Evolutionary conservation across 2,888 invertebrate genomes (phyloP).

Genomic region (Lycaena phlaeas): DNA sequence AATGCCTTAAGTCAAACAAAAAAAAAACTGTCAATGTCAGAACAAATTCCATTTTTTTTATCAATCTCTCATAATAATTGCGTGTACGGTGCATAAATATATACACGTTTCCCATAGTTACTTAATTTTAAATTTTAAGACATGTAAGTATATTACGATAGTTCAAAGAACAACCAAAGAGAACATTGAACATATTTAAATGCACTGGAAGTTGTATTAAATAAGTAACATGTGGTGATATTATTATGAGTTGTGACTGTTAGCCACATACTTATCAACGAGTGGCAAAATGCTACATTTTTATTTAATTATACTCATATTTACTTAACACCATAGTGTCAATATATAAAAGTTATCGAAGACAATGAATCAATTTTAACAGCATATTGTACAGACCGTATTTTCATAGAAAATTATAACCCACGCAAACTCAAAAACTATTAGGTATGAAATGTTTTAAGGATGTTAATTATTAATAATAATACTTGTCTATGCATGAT

Average conservation of each 20-base stretch:
- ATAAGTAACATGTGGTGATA: constrained; percentile 3
- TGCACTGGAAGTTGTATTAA: background rate
- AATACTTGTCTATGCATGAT: no score
- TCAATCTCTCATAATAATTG: background rate
- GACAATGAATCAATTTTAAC: background rate
- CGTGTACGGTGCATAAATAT: background rate
- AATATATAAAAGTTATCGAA: background rate
- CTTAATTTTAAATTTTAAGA: background rate
- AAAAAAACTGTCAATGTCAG: background rate
- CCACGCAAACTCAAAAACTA: no score
- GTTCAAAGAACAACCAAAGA: background rate
- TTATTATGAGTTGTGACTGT: background rate
- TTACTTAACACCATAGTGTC: background rate
- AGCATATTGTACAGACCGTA: no score
- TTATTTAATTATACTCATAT: background rate
- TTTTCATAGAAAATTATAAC: background rate
- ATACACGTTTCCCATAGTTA: background rate
- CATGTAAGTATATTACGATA: background rate
- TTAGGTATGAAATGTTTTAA: no score
- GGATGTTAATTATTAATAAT: no score
- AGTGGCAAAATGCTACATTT: background rate
- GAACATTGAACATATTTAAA: background rate
- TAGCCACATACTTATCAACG: background rate
- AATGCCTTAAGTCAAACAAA: no score
- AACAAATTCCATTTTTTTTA: background rate